phyloP scores from a whole-genome alignment of 1,140 invertebrate species.

The Ceratina japonica region DNA sequence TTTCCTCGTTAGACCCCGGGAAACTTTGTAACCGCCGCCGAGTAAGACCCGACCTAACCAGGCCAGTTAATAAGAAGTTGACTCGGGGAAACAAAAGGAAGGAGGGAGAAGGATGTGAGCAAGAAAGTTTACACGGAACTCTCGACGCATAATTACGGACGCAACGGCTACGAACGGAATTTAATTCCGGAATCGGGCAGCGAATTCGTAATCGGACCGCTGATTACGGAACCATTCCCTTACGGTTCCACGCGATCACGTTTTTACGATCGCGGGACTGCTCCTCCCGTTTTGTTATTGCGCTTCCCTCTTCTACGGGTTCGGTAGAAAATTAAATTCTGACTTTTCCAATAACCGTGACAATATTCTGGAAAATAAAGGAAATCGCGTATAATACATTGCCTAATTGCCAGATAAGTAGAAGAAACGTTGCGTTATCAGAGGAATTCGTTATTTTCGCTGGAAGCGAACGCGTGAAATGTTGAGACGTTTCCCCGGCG shows the following conservation, averaged over 20 bases:
- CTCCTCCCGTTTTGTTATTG: too few species aligned
- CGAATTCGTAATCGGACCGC: constrained; percentile 49
- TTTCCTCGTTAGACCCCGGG: constrained; percentile 42
- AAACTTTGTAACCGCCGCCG: constrained; percentile 55
- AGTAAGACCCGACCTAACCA: constrained; percentile 43
- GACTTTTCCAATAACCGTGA: too few species aligned
- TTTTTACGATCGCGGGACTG: too few species aligned
- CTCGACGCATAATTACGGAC: constrained; percentile 56
- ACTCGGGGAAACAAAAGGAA: constrained; percentile 30
- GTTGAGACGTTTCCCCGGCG: constrained; percentile 10
- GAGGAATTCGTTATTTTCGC: neutral
- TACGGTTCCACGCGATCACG: neutral
- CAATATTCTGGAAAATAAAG: too few species aligned
- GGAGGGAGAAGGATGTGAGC: constrained; percentile 13
- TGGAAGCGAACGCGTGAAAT: neutral
- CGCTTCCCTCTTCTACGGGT: neutral
- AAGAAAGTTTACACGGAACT: constrained; percentile 55
- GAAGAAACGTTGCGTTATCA: neutral
- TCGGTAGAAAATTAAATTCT: too few species aligned
- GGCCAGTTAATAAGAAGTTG: constrained; percentile 53
- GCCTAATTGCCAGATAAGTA: too few species aligned
- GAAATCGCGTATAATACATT: too few species aligned
- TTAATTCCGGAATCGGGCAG: constrained; percentile 51
- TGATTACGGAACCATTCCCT: constrained; percentile 16
- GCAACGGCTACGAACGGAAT: constrained; percentile 48